phyloP scores from a whole-genome alignment of 2,888 invertebrate species.

The Hydraecia micacea region DNA sequence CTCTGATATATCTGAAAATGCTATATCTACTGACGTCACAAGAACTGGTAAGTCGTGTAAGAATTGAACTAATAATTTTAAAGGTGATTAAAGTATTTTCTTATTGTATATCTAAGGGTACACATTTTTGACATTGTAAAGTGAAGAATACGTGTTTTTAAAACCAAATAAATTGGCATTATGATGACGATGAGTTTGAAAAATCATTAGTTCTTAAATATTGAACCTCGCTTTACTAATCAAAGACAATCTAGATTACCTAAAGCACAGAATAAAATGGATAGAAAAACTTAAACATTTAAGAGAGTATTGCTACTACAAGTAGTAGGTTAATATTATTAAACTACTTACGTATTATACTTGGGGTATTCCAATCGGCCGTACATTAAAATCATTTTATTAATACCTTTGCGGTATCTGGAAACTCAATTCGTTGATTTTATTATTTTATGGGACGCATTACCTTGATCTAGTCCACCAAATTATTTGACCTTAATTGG shows the following conservation, averaged over 20 bases:
- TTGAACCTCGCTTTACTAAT: not conserved
- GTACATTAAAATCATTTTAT: slow-evolving; percentile 20
- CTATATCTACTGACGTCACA: slow-evolving; percentile 75
- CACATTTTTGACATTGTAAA: not conserved
- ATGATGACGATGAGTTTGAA: not conserved
- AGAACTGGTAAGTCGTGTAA: slow-evolving; percentile 72
- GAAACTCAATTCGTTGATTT: slow-evolving; percentile 45
- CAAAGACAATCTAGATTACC: not conserved
- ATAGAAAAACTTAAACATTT: too few species aligned
- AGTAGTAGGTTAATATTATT: slow-evolving; percentile 17
- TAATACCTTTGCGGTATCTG: not conserved
- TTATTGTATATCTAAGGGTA: not conserved
- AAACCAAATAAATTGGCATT: not conserved
- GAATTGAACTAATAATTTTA: not conserved
- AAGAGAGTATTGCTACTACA: not conserved
- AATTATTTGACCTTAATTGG: too few species aligned
- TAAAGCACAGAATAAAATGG: too few species aligned
- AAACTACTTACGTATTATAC: slow-evolving; percentile 10
- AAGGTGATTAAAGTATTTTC: not conserved
- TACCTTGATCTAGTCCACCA: too few species aligned
- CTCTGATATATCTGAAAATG: slow-evolving; percentile 76
- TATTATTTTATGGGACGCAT: not conserved
- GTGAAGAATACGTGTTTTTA: not conserved
- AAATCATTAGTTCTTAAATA: not conserved
- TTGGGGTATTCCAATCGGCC: slow-evolving; percentile 15